A percentile compares a stretch with the other conserved stretches of the same genome.
Conservation (phyloP, 30 jellyfish, hydroid and myxozoan species). For the Mastigias papua region DNA sequence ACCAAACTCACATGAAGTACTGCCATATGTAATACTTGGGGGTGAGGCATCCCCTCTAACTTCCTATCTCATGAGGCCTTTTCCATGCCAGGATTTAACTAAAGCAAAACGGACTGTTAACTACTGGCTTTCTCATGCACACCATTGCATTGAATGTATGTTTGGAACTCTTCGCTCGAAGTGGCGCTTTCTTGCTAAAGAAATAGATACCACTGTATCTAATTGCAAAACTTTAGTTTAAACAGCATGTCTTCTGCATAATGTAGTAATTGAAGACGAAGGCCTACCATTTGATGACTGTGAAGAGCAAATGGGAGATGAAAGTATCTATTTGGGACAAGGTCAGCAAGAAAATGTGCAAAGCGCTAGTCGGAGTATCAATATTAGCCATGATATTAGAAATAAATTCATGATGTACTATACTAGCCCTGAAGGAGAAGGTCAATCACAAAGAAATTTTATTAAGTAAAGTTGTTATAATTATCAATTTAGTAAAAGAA, state of each 20-base stretch:
- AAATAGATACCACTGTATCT: background rate
- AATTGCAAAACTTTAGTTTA: background rate
- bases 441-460: conserved; percentile 5
- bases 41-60: too few species aligned
- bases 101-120: background rate
- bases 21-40: too few species aligned
- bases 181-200: conserved; percentile 7
- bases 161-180: conserved; percentile 19
- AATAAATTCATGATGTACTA: conserved; percentile 3
- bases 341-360: too few species aligned
- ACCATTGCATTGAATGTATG: conserved; percentile 14
- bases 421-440: conserved; percentile 9
- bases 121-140: conserved; percentile 30
- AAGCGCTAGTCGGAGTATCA: conserved; percentile 10
- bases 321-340: background rate
- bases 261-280: conserved; percentile 28
- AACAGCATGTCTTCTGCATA: conserved; percentile 23
- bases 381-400: too few species aligned
- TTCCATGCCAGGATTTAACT: too few species aligned
- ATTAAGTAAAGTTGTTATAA: too few species aligned
- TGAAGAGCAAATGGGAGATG: background rate
- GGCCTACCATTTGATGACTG: background rate
- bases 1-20: conserved; percentile 19
- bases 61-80: too few species aligned
- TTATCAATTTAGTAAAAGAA: too few species aligned